phyloP scores from a whole-genome alignment of 2,113 vertebrate species.

The Cromileptes altivelis region DNA sequence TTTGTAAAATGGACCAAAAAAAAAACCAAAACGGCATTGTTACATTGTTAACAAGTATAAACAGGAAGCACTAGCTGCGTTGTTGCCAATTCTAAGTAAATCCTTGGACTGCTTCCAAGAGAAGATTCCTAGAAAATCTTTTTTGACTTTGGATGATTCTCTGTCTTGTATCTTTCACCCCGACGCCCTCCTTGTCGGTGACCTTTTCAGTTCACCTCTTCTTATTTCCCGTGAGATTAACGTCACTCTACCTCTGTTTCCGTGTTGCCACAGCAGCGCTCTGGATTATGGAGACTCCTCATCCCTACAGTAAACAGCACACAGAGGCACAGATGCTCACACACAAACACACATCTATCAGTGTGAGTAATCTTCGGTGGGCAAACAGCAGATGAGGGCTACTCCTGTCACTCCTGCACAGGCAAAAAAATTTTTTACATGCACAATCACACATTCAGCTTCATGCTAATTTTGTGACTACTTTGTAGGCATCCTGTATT shows the following conservation, averaged over 20 bases:
- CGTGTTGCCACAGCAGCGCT: constrained; percentile 65
- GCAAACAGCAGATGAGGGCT: constrained; percentile 65
- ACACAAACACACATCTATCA: constrained; percentile 69
- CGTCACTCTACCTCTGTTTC: constrained; percentile 47
- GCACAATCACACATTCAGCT: background rate
- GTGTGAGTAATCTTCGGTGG: constrained; percentile 49
- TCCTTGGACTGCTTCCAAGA: background rate
- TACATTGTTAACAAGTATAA: background rate
- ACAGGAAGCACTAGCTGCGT: background rate
- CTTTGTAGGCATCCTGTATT: background rate
- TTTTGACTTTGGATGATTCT: constrained; percentile 34
- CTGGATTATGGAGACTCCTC: constrained; percentile 72
- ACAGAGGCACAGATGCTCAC: constrained; percentile 66
- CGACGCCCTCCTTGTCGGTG: constrained; percentile 25
- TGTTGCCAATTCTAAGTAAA: background rate
- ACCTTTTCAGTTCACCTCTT: constrained; percentile 61
- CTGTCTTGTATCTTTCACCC: constrained; percentile 34
- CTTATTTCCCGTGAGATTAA: constrained; percentile 63
- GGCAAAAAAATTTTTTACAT: constrained; percentile 50
- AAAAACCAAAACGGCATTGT: background rate
- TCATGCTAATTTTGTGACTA: background rate
- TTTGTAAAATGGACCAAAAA: background rate
- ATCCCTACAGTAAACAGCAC: constrained; percentile 74
- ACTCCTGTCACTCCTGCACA: constrained; percentile 35
- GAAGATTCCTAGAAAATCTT: constrained; percentile 26